Evolutionary conservation across 2,113 vertebrate species (phyloP).

Genomic region (Thunnus thynnus): DNA sequence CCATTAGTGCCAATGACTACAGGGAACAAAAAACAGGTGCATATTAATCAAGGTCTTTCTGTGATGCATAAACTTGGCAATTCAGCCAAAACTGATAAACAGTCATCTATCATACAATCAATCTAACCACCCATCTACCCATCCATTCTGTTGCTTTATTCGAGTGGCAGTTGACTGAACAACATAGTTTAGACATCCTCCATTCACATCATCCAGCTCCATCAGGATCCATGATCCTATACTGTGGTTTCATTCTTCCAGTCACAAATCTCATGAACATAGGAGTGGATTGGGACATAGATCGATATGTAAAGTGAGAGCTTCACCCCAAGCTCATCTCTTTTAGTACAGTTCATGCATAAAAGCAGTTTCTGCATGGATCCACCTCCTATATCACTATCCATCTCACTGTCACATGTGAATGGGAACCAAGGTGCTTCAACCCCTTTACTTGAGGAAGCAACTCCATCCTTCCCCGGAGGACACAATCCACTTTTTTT

Average conservation of each 20-base stretch:
- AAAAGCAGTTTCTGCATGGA: constrained; percentile 18
- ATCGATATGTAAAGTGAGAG: constrained; percentile 14
- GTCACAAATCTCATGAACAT: constrained; percentile 1
- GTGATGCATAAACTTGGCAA: background rate
- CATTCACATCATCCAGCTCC: background rate
- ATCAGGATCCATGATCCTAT: background rate
- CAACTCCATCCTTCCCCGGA: background rate
- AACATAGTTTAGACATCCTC: background rate
- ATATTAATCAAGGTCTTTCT: background rate
- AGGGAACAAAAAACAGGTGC: background rate
- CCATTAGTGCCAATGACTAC: background rate
- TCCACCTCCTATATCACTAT: background rate
- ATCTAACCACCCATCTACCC: background rate
- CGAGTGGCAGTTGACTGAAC: background rate
- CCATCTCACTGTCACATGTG: background rate
- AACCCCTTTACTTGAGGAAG: background rate
- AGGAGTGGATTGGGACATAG: constrained; percentile 15
- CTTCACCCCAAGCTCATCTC: constrained; percentile 22
- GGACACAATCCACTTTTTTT: background rate
- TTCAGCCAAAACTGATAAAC: background rate
- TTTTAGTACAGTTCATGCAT: background rate
- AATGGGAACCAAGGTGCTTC: background rate
- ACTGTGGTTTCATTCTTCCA: constrained; percentile 9
- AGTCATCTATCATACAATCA: background rate
- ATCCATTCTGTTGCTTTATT: background rate